These are phyloP conservation scores for Odontomyia ornata DNA, from an alignment of 2,888 invertebrate species.

Conservation along the genomic window DNA sequence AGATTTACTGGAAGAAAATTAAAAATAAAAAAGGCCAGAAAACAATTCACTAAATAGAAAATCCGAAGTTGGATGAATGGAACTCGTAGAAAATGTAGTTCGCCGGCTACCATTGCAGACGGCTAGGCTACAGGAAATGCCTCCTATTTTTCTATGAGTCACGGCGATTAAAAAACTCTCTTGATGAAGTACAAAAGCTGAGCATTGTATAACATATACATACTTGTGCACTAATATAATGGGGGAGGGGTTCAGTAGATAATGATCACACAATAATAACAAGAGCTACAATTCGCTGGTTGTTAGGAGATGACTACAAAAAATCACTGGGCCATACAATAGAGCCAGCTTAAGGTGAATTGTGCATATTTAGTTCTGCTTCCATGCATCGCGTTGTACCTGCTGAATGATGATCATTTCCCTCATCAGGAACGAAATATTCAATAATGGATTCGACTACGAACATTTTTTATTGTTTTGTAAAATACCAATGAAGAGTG, in stretches of 20 bases:
- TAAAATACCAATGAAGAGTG: background rate
- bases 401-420: background rate
- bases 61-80: too few relatives aligned
- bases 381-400: background rate
- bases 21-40: background rate
- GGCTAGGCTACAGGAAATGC: background rate
- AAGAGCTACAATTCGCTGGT: background rate
- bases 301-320: background rate
- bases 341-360: background rate
- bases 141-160: constrained; percentile 2
- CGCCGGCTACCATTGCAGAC: background rate
- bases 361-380: constrained; percentile 8
- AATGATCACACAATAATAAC: background rate
- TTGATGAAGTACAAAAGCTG: background rate
- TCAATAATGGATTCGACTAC: background rate
- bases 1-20: background rate
- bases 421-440: background rate
- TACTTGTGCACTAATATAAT: too few relatives aligned
- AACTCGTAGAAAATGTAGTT: background rate
- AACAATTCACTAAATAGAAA: too few relatives aligned
- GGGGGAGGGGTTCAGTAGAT: background rate
- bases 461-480: background rate
- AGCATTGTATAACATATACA: too few relatives aligned
- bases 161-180: background rate
- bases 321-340: background rate